Evolutionary conservation across 2,797 vertebrate genomes (phyloP).

Genomic region (Fistularia commersonii): DNA sequence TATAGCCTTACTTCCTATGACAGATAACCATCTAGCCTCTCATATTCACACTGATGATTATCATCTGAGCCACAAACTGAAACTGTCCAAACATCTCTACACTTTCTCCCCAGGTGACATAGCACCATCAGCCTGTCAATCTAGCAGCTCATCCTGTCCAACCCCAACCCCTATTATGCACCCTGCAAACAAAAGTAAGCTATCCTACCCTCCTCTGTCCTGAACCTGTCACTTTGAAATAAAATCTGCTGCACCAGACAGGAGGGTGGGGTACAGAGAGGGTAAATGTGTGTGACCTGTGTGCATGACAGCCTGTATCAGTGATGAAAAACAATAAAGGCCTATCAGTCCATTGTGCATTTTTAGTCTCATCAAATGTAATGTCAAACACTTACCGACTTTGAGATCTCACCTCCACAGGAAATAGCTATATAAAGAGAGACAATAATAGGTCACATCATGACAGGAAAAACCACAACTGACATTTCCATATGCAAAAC

Average conservation of each 20-base stretch:
- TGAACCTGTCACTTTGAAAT: conserved; percentile 65
- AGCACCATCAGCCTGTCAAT: conserved; percentile 58
- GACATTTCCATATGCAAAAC: no score
- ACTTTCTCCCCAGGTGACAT: conserved; percentile 51
- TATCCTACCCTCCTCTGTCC: conserved; percentile 34
- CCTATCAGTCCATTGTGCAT: conserved; percentile 2
- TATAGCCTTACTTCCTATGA: conserved; percentile 72
- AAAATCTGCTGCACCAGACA: conserved; percentile 48
- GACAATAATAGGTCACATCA: no score
- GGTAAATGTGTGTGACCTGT: conserved; percentile 31
- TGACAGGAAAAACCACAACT: no score
- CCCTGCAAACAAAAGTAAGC: conserved; percentile 44
- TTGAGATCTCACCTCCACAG: conserved; percentile 17
- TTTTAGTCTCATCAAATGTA: not conserved
- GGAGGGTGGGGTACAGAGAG: conserved; percentile 24
- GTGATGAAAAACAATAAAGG: not conserved
- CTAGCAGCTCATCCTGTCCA: conserved; percentile 55
- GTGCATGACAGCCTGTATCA: not conserved
- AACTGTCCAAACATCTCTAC: conserved; percentile 59
- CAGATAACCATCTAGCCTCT: conserved; percentile 64
- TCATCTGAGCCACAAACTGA: conserved; percentile 61
- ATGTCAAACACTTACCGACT: no score
- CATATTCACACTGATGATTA: conserved; percentile 72
- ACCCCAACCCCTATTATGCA: conserved; percentile 17
- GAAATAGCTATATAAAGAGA: conserved; percentile 8